phyloP scores from a whole-genome alignment of 2,797 vertebrate species.

The Microcaecilia unicolor region DNA sequence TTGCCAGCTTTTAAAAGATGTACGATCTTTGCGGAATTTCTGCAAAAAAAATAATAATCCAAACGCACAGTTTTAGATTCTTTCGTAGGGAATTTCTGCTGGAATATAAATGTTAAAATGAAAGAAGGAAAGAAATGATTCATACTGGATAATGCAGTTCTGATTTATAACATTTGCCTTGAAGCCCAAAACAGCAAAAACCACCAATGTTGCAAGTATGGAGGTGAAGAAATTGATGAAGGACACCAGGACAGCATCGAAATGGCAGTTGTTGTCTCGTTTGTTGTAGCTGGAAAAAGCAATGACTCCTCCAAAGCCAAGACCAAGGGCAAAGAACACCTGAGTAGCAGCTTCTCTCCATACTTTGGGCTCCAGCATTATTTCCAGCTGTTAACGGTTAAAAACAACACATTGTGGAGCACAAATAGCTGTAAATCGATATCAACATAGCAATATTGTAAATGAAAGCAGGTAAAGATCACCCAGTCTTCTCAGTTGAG shows the following conservation, averaged over 20 bases:
- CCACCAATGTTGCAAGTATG: slow-evolving; percentile 91
- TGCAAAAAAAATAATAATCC: slow-evolving; percentile 40
- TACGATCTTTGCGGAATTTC: slow-evolving; percentile 75
- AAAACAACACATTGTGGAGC: too few species aligned
- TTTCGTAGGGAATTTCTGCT: not conserved
- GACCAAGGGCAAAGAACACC: slow-evolving; percentile 93
- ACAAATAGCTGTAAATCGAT: too few species aligned
- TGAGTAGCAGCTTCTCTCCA: slow-evolving; percentile 96
- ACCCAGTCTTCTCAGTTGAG: too few species aligned
- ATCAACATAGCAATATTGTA: too few species aligned
- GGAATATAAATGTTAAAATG: slow-evolving; percentile 11
- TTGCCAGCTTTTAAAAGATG: slow-evolving; percentile 63
- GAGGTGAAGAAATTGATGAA: slow-evolving; percentile 97
- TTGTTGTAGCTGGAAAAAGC: slow-evolving; percentile 99
- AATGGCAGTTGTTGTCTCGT: slow-evolving; percentile 97
- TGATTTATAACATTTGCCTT: slow-evolving; percentile 89
- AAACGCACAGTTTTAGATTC: not conserved
- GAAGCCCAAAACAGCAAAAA: slow-evolving; percentile 94
- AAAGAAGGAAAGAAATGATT: slow-evolving; percentile 22
- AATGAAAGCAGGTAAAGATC: too few species aligned
- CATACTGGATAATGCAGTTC: slow-evolving; percentile 74
- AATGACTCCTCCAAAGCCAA: slow-evolving; percentile 95
- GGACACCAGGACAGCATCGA: slow-evolving; percentile 90
- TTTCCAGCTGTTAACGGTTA: slow-evolving; percentile 70
- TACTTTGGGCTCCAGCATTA: slow-evolving; percentile 90